These are phyloP conservation scores for Brachionus plicatilis DNA, from an alignment of 1,140 invertebrate species.

Conservation along the genomic window DNA sequence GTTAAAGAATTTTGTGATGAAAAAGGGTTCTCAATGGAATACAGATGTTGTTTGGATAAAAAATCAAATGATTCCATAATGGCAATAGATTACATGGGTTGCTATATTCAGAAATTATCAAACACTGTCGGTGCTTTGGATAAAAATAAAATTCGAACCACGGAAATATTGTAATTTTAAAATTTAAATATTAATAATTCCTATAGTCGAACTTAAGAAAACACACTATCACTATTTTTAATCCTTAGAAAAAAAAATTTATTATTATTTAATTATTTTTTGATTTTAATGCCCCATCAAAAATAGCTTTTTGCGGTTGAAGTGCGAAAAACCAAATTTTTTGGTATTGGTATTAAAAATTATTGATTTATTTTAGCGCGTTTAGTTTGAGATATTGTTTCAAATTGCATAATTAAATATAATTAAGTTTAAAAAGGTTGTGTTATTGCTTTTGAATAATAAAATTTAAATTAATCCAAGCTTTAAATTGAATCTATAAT, in stretches of 20 bases:
- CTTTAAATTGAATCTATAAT: too few species aligned
- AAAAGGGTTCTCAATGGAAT: not conserved
- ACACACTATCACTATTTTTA: too few species aligned
- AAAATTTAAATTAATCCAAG: too few species aligned
- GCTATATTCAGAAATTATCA: slow-evolving; percentile 15
- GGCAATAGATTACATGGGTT: not conserved
- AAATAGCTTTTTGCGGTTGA: too few species aligned
- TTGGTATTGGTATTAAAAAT: too few species aligned
- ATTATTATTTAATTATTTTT: too few species aligned
- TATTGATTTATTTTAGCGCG: too few species aligned
- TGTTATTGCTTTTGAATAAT: not conserved
- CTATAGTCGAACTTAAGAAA: too few species aligned
- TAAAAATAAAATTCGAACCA: not conserved
- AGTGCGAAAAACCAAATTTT: too few species aligned
- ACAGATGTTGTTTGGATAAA: not conserved
- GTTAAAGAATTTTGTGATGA: not conserved
- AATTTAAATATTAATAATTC: too few species aligned
- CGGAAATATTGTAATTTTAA: not conserved
- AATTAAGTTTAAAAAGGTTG: not conserved
- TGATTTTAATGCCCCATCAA: too few species aligned
- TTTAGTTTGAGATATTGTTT: not conserved
- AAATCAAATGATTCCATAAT: not conserved
- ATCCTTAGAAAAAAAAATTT: too few species aligned
- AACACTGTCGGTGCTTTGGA: not conserved
- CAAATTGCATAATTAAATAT: not conserved